Evolutionary conservation across 2,113 vertebrate species (phyloP).

Genomic region (Hucho hucho): DNA sequence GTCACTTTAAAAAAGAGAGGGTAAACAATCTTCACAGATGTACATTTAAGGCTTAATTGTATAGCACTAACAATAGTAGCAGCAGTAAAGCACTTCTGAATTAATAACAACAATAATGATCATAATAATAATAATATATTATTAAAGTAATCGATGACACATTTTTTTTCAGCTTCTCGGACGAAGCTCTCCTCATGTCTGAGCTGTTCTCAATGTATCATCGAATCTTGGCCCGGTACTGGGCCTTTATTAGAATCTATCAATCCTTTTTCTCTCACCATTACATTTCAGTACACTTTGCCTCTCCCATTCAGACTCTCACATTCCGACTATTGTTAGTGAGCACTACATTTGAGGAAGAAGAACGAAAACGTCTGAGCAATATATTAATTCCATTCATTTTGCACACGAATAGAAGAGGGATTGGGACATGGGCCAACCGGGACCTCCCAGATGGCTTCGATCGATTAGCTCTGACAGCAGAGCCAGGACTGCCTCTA

Average conservation of each 20-base stretch:
- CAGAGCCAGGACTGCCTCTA: too few species aligned
- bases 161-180: conserved; percentile 22
- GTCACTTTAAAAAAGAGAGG: conserved; percentile 73
- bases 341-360: conserved; percentile 4
- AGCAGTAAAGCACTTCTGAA: conserved; percentile 83
- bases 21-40: conserved; percentile 79
- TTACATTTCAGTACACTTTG: neutral
- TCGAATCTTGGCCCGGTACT: too few species aligned
- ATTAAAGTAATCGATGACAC: conserved; percentile 65
- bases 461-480: neutral
- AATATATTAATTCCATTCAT: conserved; percentile 59
- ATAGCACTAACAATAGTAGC: conserved; percentile 80
- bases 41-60: conserved; percentile 82
- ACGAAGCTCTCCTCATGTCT: neutral
- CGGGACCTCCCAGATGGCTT: too few species aligned
- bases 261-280: neutral
- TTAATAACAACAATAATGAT: conserved; percentile 60
- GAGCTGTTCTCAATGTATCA: neutral
- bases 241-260: neutral
- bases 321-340: conserved; percentile 38
- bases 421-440: neutral
- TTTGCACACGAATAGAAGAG: conserved; percentile 35
- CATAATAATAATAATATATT: conserved; percentile 74
- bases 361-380: neutral
- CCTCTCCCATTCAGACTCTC: conserved; percentile 13